Evolutionary conservation across 2,888 invertebrate species (phyloP), one percentile per base, ranked within the genome.

Genomic region (Selenia dentaria): DNA sequence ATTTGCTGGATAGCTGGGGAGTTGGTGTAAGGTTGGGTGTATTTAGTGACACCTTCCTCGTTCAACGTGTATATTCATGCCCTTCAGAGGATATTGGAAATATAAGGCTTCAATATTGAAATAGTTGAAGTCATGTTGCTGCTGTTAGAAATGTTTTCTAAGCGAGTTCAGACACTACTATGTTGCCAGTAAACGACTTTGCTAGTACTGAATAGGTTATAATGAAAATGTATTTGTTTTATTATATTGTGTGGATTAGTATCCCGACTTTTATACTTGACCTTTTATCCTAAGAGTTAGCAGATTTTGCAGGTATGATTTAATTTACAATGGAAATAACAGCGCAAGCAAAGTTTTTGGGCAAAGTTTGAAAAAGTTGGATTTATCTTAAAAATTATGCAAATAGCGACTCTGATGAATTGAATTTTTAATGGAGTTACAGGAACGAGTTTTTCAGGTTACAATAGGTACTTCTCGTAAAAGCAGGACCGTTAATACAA

Each of bases 321-420:
- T 22, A 22, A 54, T 57, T 57, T 51, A 25, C 46, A 54, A 45
- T 45, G 11, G 39, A 44, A 55, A 51, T 31, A 6, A 18, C 20
- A 18, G n/a, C n/a, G 22, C 3, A 22, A 22, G 22, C 8, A 9
- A 33, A 33, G 22, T 11, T 33, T 22, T 22, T 6, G 22, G 52
- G 34, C 42, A 50, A 63, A 57, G 47, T 59, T 49, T 35, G 37
- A 35, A 32, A 33, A 34, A 46, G 42, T 60, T 24, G 18, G 22
- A 25, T 39, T 54, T 40, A 47, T 57, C 48, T 58, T 59, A 29
- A 52, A 62, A 69, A 65, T 63, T 59, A 69, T 70, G 64, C 56
- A 62, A 70, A 68, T 62, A 59, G 36, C 13, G 33, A 26, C 52
- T 42, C 51, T 61, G 61, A 65, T 60, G 59, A 65, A 62, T 61